A percentile compares a stretch with the other conserved stretches of the same genome.
Evolutionary conservation across 2,113 vertebrate genomes (phyloP).

Genomic region (Grus americana): DNA sequence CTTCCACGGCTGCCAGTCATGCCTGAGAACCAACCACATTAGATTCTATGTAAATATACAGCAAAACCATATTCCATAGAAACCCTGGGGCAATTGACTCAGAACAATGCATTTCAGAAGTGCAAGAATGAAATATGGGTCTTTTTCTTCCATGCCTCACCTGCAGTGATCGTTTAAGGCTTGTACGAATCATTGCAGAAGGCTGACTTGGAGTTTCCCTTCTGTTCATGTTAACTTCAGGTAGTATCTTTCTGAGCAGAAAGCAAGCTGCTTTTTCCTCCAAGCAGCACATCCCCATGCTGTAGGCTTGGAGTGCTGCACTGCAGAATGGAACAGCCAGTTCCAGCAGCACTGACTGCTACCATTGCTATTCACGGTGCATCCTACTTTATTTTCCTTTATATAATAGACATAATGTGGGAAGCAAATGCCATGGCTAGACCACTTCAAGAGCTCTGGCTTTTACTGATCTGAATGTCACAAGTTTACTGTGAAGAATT

Average conservation of each 20-base stretch:
- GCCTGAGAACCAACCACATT: not conserved
- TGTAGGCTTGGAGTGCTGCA: not conserved
- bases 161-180: not conserved
- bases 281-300: not conserved
- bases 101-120: not conserved
- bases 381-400: not conserved
- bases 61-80: accelerated
- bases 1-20: not conserved
- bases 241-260: not conserved
- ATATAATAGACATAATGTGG: not conserved
- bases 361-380: not conserved
- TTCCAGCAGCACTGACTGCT: not conserved
- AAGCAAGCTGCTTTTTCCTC: not conserved
- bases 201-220: not conserved
- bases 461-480: not conserved
- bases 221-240: not conserved
- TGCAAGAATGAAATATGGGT: not conserved
- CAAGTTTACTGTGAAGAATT: not conserved
- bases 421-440: not conserved
- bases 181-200: not conserved
- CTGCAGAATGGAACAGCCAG: not conserved
- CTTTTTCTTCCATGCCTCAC: not conserved
- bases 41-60: not conserved
- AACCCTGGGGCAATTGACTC: not conserved
- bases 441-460: not conserved